Conservation (phyloP, 2,888 invertebrate genomes). For the Drosophila histrio region DNA sequence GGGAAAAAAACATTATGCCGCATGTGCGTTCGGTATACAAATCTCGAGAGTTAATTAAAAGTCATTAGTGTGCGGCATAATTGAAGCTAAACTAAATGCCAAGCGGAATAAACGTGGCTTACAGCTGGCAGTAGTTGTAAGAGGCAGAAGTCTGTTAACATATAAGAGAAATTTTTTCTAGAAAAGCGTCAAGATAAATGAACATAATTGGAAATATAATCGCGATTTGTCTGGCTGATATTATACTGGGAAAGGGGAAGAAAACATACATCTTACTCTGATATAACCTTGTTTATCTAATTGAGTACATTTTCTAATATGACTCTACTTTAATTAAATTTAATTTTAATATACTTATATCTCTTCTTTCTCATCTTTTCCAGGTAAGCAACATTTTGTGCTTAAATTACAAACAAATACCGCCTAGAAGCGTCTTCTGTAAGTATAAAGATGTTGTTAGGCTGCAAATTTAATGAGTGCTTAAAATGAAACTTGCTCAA, state of each 20-base stretch:
- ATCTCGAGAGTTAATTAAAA: constrained; percentile 75
- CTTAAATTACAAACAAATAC: constrained; percentile 7
- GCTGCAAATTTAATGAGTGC: neutral
- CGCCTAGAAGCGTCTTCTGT: neutral
- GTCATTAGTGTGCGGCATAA: constrained; percentile 70
- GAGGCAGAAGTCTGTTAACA: neutral
- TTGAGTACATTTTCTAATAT: too few species aligned
- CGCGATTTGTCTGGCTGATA: neutral
- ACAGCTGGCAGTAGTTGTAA: neutral
- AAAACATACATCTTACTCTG: too few species aligned
- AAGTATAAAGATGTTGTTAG: constrained; percentile 23
- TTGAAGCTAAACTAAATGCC: constrained; percentile 58
- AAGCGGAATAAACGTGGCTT: constrained; percentile 17
- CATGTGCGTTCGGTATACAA: constrained; percentile 60
- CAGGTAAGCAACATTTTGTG: constrained; percentile 53
- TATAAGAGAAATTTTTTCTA: neutral
- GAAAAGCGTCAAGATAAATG: constrained; percentile 2
- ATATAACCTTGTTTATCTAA: too few species aligned
- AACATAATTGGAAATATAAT: constrained; percentile 23
- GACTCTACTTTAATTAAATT: too few species aligned
- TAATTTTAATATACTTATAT: neutral
- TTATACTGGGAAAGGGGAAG: too few species aligned
- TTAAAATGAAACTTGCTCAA: neutral
- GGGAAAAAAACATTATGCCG: constrained; percentile 19
- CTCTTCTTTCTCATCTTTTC: constrained; percentile 16